Base-by-base conservation (phyloP, 2,797 vertebrate species). In the Myripristis murdjan region DNA sequence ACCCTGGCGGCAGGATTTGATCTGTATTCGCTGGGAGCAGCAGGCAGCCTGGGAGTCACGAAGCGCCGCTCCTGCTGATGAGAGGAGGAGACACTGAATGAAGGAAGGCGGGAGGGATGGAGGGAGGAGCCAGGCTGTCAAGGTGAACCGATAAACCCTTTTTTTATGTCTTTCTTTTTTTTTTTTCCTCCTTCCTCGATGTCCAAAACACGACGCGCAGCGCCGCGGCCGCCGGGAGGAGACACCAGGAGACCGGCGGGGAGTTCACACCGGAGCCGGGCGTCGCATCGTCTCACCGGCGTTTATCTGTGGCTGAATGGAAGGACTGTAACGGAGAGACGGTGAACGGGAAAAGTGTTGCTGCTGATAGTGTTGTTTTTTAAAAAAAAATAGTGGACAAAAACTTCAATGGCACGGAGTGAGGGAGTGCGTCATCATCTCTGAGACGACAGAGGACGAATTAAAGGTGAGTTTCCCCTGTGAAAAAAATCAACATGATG, bases 141-240 rank as follows among this genome's bases (percentile, higher is more conserved):
- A 87, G 85, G 89, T 88, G 84, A 90, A 82, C 56, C 14, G 43
- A 74, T 31, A 43, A 66, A 58, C 35, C 35, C 46, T 37, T n/a
- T n/a, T n/a, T n/a, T n/a, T n/a, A n/a, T n/a, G n/a, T n/a, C n/a
- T n/a, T n/a, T n/a, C n/a, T n/a, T n/a, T n/a, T n/a, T n/a, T n/a
- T n/a, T n/a, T n/a, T n/a, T n/a, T n/a, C n/a, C n/a, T n/a, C n/a
- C n/a, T 49, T 3, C 37, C 39, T 3, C 15, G 46, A 44, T 56
- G 26, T 43, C 37, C 66, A 26, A 15, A 56, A 47, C 77, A 63
- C 79, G 73, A 83, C 74, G 69, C 77, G 53, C 70, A 24, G 58
- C 49, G 60, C 59, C 7, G 59, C 52, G 3, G 53, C 18, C 28
- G 18, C 58, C 8, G 15, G 24, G 51, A 31, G 59, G 10, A 18